Evolutionary conservation across 1,140 invertebrate genomes (phyloP).

Genomic region (Alviniconcha marisindica): DNA sequence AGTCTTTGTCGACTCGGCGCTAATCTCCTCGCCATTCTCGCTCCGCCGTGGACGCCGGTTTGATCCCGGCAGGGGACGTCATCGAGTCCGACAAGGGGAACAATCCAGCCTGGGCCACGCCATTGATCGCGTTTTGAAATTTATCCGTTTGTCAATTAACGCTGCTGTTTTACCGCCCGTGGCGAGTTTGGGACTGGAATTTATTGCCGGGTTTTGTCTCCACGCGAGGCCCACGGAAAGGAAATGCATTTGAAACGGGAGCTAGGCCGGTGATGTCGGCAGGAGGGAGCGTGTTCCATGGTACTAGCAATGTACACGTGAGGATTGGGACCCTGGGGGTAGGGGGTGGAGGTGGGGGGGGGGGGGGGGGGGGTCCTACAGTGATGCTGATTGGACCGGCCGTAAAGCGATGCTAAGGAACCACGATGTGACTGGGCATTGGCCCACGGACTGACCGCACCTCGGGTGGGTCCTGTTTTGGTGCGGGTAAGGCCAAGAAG

Average conservation of each 20-base stretch:
- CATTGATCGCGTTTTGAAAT: slow-evolving; percentile 40
- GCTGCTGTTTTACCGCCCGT: slow-evolving; percentile 39
- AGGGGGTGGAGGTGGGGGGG: too few species aligned
- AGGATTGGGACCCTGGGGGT: too few species aligned
- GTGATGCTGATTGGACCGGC: too few species aligned
- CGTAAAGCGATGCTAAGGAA: too few species aligned
- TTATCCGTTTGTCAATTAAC: slow-evolving; percentile 48
- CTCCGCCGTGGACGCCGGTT: slow-evolving; percentile 17
- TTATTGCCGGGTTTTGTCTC: slow-evolving; percentile 44
- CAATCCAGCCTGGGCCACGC: slow-evolving; percentile 24
- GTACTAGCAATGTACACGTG: too few species aligned
- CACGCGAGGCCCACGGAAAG: slow-evolving; percentile 13
- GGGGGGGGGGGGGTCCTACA: too few species aligned
- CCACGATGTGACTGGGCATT: too few species aligned
- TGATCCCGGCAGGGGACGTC: slow-evolving; percentile 33
- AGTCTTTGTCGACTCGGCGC: slow-evolving; percentile 27
- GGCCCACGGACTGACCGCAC: too few species aligned
- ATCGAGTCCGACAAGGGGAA: slow-evolving; percentile 24
- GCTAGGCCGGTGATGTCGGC: background rate
- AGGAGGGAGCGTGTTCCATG: too few species aligned
- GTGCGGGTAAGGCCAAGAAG: too few species aligned
- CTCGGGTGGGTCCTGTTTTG: too few species aligned
- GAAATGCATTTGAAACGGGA: slow-evolving; percentile 43
- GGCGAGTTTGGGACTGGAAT: slow-evolving; percentile 30
- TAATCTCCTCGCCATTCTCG: slow-evolving; percentile 32